Evolutionary conservation across 2,888 invertebrate genomes (phyloP).

Genomic region (Mythimna impura): DNA sequence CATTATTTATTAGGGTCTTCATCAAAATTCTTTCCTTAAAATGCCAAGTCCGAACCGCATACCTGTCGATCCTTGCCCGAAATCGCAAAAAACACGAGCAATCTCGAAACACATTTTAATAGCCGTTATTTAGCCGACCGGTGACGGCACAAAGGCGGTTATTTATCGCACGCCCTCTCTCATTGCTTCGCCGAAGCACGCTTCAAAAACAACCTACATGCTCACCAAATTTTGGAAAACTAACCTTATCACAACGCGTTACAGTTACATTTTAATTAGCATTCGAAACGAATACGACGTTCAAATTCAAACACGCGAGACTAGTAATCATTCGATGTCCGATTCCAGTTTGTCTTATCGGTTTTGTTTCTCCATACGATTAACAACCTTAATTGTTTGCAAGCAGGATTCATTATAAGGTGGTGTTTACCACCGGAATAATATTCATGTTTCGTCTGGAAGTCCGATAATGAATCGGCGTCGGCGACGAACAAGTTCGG

Average conservation of each 20-base stretch:
- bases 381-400: conserved; percentile 62
- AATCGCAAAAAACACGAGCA: conserved; percentile 83
- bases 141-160: conserved; percentile 90
- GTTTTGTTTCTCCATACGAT: conserved; percentile 61
- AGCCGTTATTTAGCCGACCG: conserved; percentile 88
- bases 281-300: conserved; percentile 78
- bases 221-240: conserved; percentile 67
- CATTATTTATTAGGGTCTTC: conserved; percentile 57
- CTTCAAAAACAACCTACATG: conserved; percentile 83
- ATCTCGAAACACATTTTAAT: conserved; percentile 89
- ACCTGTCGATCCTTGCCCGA: conserved; percentile 72
- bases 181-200: conserved; percentile 85
- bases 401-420: conserved; percentile 61
- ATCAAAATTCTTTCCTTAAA: conserved; percentile 54
- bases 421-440: conserved; percentile 66
- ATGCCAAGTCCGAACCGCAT: conserved; percentile 74
- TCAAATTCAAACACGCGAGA: conserved; percentile 80
- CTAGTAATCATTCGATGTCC: conserved; percentile 89
- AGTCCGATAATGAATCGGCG: conserved; percentile 88
- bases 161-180: conserved; percentile 91
- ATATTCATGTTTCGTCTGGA: conserved; percentile 84
- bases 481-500: conserved; percentile 84
- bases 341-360: conserved; percentile 86
- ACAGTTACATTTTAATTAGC: conserved; percentile 78
- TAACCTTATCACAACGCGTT: conserved; percentile 73